Evolutionary conservation across 2,797 vertebrate genomes (phyloP).

Genomic region (Pangasius krempfi): DNA sequence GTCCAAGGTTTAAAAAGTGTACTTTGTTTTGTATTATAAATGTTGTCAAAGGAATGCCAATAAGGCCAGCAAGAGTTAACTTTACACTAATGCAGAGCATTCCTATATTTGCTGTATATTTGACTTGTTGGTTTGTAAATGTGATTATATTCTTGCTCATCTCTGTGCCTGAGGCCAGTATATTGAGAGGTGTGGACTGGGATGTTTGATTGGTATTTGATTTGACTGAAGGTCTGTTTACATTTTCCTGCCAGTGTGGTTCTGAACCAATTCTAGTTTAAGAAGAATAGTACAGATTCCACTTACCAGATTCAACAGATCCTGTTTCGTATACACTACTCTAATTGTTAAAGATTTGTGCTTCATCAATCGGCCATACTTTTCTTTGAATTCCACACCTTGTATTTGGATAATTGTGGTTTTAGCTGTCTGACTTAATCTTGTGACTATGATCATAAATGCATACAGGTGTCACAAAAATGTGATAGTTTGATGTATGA

Average conservation of each 20-base stretch:
- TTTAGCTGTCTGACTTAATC: not conserved
- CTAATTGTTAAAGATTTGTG: not conserved
- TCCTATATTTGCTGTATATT: conserved; percentile 35
- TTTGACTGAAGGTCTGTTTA: conserved; percentile 14
- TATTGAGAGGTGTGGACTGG: conserved; percentile 1
- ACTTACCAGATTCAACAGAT: not conserved
- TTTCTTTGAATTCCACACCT: not conserved
- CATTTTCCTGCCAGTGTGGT: conserved; percentile 6
- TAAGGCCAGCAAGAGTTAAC: conserved; percentile 20
- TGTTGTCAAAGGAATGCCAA: conserved; percentile 23
- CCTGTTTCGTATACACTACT: not conserved
- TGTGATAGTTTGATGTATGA: not conserved
- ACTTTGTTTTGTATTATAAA: conserved; percentile 32
- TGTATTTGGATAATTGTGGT: conserved; percentile 7
- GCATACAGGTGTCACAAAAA: not conserved
- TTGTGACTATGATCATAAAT: not conserved
- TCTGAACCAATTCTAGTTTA: conserved; percentile 3
- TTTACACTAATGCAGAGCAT: conserved; percentile 27
- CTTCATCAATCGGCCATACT: not conserved
- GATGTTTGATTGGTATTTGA: not conserved
- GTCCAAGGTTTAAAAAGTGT: conserved; percentile 26
- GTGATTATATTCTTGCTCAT: conserved; percentile 16
- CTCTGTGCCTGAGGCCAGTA: conserved; percentile 17
- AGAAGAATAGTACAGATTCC: not conserved
- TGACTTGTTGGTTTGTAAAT: conserved; percentile 37